Evolutionary conservation across 2,888 invertebrate genomes (phyloP), one percentile per base, ranked within the genome.

Genomic region (Notodonta dromedarius): DNA sequence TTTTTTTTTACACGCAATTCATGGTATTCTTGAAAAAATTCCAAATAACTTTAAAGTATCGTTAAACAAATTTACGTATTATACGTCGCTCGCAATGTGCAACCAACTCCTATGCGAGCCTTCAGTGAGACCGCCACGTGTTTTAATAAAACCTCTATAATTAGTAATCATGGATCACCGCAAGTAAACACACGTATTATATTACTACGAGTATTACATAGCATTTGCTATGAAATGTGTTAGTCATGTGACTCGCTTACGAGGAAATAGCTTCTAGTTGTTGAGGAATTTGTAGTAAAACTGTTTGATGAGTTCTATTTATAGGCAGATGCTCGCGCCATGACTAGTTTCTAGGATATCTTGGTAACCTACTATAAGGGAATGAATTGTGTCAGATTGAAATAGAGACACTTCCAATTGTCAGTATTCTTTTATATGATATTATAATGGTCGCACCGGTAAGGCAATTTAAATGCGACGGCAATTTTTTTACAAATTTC

Each of bases 221-320:
- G n/a, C 46, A 11, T 46, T 46, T n/a, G 5, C 46, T 46, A n/a
- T 0, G 46, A 13, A n/a, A 46, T n/a, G 46, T 46, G n/a, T 46
- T n/a, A 46, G 46, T 46, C 13, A 46, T 46, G 46, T 46, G 46
- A 46, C 46, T 46, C n/a, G 13, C 46, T 46, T 46, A 46, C 46
- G n/a, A 46, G n/a, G 13, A 46, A 46, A 46, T n/a, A 13, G 13
- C 46, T 46, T 6, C 5, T 46, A n/a, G 9, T 46, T n/a, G n/a
- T n/a, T n/a, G 46, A 13, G n/a, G n/a, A 46, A 46, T 46, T 46
- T 46, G n/a, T 46, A 46, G 13, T 46, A 5, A 46, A n/a, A 46
- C 13, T 11, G 46, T 46, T 46, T 46, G 12, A 13, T n/a, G 46
- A 46, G 5, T 46, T 46, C 46, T 46, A n/a, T 46, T 13, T 46